phyloP scores from a whole-genome alignment of 35 echinoderm and acorn worm genomes.

The Amphiura filiformis region DNA sequence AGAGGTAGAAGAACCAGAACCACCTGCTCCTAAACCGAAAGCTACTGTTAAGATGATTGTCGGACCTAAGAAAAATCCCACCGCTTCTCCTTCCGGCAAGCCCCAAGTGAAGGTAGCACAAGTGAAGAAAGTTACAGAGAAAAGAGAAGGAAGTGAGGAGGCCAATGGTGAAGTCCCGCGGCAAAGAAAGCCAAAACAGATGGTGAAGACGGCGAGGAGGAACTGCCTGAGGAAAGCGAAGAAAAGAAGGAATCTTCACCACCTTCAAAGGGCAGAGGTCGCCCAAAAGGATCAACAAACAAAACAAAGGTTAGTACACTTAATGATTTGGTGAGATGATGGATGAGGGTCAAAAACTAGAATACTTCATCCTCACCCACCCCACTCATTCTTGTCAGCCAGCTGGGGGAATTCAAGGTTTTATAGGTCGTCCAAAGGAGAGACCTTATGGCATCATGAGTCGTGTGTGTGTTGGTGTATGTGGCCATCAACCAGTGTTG shows the following conservation, averaged over 20 bases:
- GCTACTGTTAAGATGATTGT: neutral
- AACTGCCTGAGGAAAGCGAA: slow-evolving; percentile 38
- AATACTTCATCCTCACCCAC: too few species aligned
- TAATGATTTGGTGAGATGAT: too few species aligned
- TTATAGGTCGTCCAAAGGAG: too few species aligned
- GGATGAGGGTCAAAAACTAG: too few species aligned
- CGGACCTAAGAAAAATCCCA: neutral
- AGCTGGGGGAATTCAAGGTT: too few species aligned
- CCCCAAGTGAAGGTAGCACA: neutral
- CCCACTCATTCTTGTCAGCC: too few species aligned
- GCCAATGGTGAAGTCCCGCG: neutral
- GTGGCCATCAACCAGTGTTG: too few species aligned
- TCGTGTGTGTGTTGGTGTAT: too few species aligned
- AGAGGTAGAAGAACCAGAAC: neutral
- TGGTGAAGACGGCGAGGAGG: slow-evolving; percentile 28
- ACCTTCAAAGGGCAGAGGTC: neutral
- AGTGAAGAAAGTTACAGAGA: neutral
- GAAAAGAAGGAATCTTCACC: slow-evolving; percentile 2
- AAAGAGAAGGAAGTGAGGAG: slow-evolving; percentile 16
- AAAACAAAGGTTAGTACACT: too few species aligned
- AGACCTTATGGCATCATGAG: too few species aligned
- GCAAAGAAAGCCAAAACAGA: slow-evolving; percentile 8
- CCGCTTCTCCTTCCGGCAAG: neutral
- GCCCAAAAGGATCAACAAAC: neutral
- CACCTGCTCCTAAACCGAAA: neutral